phyloP scores from a whole-genome alignment of 2,113 vertebrate genomes.

The Tupaia tana region DNA sequence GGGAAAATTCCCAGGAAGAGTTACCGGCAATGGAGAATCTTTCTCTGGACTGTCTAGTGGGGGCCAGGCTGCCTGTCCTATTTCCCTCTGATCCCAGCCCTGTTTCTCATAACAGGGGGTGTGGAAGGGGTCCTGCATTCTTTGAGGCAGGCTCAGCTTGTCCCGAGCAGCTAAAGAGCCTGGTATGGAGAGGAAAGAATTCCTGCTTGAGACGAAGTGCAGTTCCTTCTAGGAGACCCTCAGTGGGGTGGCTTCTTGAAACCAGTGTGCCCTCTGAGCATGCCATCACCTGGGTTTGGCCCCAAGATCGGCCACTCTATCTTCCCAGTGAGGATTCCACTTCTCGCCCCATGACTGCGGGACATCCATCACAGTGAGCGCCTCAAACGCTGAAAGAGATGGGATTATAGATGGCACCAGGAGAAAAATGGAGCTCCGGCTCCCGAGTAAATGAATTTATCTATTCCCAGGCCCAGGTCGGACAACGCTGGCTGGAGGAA shows the following conservation, averaged over 20 bases:
- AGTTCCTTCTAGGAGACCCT: not conserved
- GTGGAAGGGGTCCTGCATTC: not conserved
- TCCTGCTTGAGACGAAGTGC: not conserved
- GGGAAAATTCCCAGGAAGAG: not conserved
- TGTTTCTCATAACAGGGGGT: not conserved
- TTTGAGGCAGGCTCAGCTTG: not conserved
- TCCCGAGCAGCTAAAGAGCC: not conserved
- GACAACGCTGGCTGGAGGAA: conserved; percentile 45
- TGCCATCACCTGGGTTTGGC: not conserved
- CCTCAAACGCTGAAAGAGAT: conserved; percentile 60
- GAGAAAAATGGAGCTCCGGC: conserved; percentile 70
- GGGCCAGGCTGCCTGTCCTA: not conserved
- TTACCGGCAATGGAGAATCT: not conserved
- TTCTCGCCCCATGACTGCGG: not conserved
- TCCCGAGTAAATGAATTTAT: conserved; percentile 74
- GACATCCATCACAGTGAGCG: conserved; percentile 50
- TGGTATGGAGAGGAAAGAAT: not conserved
- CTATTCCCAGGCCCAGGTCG: conserved; percentile 68
- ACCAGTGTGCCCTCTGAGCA: not conserved
- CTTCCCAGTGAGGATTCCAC: conserved; percentile 20
- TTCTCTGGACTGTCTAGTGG: not conserved
- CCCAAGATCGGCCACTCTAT: not conserved
- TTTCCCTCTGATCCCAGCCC: not conserved
- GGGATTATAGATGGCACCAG: conserved; percentile 60
- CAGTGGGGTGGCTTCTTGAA: not conserved